A percentile compares a stretch with the other conserved stretches of the same genome.
These are phyloP conservation scores for Trachelus troglodyta DNA, from an alignment of 2,888 invertebrate genomes.

Conservation along the genomic window DNA sequence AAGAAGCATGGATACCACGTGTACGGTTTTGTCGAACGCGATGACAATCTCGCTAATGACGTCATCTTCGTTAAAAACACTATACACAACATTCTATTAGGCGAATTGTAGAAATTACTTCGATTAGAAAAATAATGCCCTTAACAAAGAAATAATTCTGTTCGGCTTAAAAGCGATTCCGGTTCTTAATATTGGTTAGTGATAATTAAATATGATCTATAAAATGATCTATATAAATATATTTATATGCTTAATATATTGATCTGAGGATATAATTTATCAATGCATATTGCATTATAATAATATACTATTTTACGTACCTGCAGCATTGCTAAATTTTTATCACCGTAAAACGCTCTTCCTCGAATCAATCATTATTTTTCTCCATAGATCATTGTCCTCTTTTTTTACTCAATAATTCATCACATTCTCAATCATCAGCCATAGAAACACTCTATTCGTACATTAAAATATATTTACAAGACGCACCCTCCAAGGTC, in stretches of 20 bases:
- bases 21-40: constrained; percentile 61
- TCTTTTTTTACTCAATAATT: not conserved
- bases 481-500: constrained; percentile 10
- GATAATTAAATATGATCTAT: no score
- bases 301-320: not conserved
- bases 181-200: no score
- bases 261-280: not conserved
- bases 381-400: not conserved
- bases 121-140: not conserved
- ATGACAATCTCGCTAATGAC: constrained; percentile 67
- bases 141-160: not conserved
- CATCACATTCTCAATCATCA: constrained; percentile 12
- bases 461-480: constrained; percentile 40
- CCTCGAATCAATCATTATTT: not conserved
- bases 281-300: not conserved
- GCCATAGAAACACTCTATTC: constrained; percentile 33
- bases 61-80: constrained; percentile 66
- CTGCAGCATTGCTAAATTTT: not conserved
- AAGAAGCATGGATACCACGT: constrained; percentile 62
- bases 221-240: no score
- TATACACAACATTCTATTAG: not conserved
- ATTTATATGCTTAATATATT: no score
- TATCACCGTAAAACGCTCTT: not conserved
- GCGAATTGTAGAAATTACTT: not conserved
- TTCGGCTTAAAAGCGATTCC: no score